A percentile compares a stretch with the other conserved stretches of the same genome.
Conservation (phyloP, 2,888 invertebrate genomes). For the Cataglyphis albicans region DNA sequence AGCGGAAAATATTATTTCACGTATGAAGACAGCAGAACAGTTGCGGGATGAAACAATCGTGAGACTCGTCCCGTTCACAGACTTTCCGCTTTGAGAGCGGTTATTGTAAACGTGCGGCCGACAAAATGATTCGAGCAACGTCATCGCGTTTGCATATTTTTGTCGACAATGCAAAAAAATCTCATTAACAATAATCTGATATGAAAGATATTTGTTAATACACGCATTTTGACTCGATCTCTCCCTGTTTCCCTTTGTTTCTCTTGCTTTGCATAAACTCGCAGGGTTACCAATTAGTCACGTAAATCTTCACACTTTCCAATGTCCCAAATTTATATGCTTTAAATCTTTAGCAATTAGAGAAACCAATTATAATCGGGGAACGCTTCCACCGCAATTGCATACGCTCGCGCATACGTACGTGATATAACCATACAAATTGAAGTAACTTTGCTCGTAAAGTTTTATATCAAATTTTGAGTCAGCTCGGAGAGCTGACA, state of each 20-base stretch:
- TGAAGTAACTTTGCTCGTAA: conserved; percentile 20
- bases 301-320: conserved; percentile 70
- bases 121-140: conserved; percentile 25
- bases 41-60: neutral
- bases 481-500: neutral
- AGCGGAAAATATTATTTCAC: neutral
- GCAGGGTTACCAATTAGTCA: conserved; percentile 63
- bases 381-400: conserved; percentile 46
- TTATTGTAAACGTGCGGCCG: neutral
- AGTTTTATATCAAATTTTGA: conserved; percentile 22
- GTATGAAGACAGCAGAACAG: neutral
- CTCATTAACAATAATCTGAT: conserved; percentile 50
- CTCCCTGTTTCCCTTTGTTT: conserved; percentile 6
- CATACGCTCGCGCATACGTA: neutral
- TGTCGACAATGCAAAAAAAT: neutral
- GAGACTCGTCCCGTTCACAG: neutral
- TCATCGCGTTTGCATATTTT: neutral
- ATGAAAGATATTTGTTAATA: conserved; percentile 53
- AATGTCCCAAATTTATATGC: conserved; percentile 58
- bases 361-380: conserved; percentile 70
- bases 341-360: conserved; percentile 68
- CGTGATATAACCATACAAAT: neutral
- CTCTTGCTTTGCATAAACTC: conserved; percentile 40
- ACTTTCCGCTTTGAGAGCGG: neutral
- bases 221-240: neutral